These are phyloP conservation scores for Stenichneumon culpator DNA, from an alignment of 2,888 invertebrate species.

Conservation along the genomic window DNA sequence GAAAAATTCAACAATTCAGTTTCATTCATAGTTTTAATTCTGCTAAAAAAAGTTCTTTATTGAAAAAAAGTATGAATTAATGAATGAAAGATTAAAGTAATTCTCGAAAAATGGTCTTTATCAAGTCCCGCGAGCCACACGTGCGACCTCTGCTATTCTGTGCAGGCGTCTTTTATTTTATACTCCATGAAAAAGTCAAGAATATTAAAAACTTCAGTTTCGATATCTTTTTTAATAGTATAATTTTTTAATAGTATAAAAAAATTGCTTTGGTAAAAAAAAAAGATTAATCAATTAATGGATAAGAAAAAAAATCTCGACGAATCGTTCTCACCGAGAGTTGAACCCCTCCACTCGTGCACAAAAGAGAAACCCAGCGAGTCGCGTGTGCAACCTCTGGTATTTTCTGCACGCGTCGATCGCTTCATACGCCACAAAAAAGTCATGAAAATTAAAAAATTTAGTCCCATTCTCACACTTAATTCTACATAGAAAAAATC, in stretches of 20 bases:
- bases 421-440: background rate
- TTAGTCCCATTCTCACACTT: background rate
- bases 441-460: background rate
- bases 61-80: background rate
- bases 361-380: background rate
- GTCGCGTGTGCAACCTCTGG: conserved; percentile 27
- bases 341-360: background rate
- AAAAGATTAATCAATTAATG: background rate
- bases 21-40: background rate
- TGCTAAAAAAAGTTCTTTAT: too few species aligned
- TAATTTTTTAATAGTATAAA: background rate
- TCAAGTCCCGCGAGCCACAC: conserved; percentile 19
- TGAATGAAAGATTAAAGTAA: background rate
- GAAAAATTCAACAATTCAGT: background rate
- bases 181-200: background rate
- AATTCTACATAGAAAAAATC: too few species aligned
- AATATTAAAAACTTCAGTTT: background rate
- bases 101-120: background rate
- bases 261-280: background rate
- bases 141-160: conserved; percentile 28
- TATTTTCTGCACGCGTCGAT: conserved; percentile 43
- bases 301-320: background rate
- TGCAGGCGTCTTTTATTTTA: conserved; percentile 17
- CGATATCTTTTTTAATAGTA: background rate
- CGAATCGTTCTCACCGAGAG: background rate